Percentiles rank a stretch among this genome's conserved stretches.
Conservation (phyloP, 2,888 invertebrate genomes). For the Tiphia femorata region DNA sequence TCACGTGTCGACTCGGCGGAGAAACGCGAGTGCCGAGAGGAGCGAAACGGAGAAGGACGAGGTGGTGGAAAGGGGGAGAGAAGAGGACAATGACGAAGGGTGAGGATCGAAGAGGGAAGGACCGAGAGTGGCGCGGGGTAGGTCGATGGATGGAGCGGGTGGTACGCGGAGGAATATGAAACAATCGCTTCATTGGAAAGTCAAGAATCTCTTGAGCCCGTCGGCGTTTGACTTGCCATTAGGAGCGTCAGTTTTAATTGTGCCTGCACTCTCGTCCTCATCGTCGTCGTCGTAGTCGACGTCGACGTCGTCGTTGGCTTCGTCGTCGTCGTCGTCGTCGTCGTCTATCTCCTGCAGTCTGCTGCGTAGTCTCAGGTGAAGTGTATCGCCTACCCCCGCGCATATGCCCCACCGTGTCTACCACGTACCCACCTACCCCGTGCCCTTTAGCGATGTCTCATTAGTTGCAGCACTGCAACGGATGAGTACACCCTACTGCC, state of each 20-base stretch:
- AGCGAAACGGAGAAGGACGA: constrained; percentile 22
- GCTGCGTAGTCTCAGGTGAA: constrained; percentile 65
- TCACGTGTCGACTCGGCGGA: constrained; percentile 42
- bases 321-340: constrained; percentile 38
- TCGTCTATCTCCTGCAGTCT: constrained; percentile 61
- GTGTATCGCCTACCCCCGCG: constrained; percentile 64
- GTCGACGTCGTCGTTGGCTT: constrained; percentile 40
- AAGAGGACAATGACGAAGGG: constrained; percentile 21
- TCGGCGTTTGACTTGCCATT: constrained; percentile 70
- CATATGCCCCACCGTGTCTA: constrained; percentile 54
- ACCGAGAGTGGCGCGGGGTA: constrained; percentile 35
- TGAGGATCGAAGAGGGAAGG: constrained; percentile 36
- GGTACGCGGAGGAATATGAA: constrained; percentile 63
- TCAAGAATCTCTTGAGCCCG: constrained; percentile 69
- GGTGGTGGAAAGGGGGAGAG: constrained; percentile 23
- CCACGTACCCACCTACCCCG: constrained; percentile 51
- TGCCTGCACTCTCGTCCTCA: constrained; percentile 63
- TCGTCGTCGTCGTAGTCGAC: constrained; percentile 46
- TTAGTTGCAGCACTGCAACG: constrained; percentile 68
- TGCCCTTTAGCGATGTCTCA: constrained; percentile 70
- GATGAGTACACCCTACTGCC: constrained; percentile 62
- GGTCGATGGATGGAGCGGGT: constrained; percentile 49
- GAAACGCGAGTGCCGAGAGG: constrained; percentile 29
- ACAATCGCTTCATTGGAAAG: constrained; percentile 70
- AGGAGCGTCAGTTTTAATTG: constrained; percentile 70